Conservation (phyloP, 2,797 vertebrate species). For the Craterocephalus amniculus region DNA sequence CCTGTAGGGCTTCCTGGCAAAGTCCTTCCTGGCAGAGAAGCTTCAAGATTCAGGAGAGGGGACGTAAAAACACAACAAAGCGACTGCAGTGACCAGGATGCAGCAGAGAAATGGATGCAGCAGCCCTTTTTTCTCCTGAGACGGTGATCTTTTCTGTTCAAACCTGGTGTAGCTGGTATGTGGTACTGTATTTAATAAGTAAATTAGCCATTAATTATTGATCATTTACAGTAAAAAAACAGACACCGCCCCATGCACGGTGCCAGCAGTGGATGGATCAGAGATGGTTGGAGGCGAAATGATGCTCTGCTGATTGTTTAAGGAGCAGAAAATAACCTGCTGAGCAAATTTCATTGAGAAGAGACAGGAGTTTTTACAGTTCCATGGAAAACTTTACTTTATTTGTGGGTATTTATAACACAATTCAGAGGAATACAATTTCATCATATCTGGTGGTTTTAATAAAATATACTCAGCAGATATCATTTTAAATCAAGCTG, state of each 20-base stretch:
- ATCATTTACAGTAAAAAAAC: neutral
- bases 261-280: neutral
- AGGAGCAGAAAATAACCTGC: conserved; percentile 1
- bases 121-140: neutral
- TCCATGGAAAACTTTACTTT: neutral
- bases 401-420: neutral
- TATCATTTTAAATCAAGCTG: neutral
- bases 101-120: neutral
- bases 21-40: conserved; percentile 1
- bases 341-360: conserved; percentile 1
- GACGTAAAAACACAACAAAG: neutral
- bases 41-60: neutral
- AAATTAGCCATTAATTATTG: neutral
- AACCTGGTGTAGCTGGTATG: neutral
- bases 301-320: neutral
- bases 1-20: conserved; percentile 4
- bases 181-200: neutral
- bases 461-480: neutral
- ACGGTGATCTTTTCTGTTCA: neutral
- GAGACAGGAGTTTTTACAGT: neutral
- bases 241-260: neutral
- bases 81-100: neutral
- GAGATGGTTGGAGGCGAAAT: neutral
- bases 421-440: neutral
- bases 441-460: neutral